Conservation (phyloP, 2,113 vertebrate species). For the Syngnathus scovelli region DNA sequence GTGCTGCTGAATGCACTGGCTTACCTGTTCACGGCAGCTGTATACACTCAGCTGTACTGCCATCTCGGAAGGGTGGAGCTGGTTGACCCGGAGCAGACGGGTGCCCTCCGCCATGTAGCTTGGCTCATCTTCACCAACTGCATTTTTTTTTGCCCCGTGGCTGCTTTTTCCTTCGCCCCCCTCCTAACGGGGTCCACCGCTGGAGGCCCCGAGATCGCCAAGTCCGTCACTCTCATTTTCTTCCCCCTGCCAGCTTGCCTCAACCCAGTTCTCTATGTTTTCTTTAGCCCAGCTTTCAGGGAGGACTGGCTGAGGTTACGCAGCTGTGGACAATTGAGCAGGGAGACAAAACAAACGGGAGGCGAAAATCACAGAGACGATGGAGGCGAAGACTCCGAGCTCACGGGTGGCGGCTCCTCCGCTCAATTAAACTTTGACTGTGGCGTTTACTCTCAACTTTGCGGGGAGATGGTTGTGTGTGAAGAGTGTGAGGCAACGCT, state of each 20-base stretch:
- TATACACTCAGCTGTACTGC: slow-evolving; percentile 96
- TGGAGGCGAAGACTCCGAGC: slow-evolving; percentile 51
- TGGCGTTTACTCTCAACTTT: slow-evolving; percentile 79
- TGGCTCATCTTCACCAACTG: slow-evolving; percentile 99
- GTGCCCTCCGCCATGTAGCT: slow-evolving; percentile 86
- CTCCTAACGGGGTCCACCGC: slow-evolving; percentile 76
- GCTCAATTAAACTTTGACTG: slow-evolving; percentile 61
- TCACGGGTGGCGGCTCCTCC: slow-evolving; percentile 52
- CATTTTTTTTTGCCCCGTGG: slow-evolving; percentile 97
- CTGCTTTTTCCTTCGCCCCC: slow-evolving; percentile 91
- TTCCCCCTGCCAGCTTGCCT: slow-evolving; percentile 91
- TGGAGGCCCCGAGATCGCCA: slow-evolving; percentile 90
- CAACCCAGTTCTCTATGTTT: slow-evolving; percentile 90
- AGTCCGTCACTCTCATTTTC: slow-evolving; percentile 93
- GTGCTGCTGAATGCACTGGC: slow-evolving; percentile 90
- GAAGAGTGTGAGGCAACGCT: slow-evolving; percentile 85
- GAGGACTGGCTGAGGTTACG: slow-evolving; percentile 87
- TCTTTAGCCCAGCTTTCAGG: slow-evolving; percentile 94
- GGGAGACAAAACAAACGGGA: slow-evolving; percentile 51
- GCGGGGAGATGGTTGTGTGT: slow-evolving; percentile 75
- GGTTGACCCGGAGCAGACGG: slow-evolving; percentile 81
- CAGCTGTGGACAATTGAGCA: slow-evolving; percentile 40
- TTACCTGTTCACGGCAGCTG: slow-evolving; percentile 87
- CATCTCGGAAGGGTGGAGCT: slow-evolving; percentile 86
- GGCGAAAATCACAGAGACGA: slow-evolving; percentile 55